These are phyloP conservation scores for Stichopus chloronotus DNA, from an alignment of 35 echinoderm and acorn worm species.

Conservation along the genomic window DNA sequence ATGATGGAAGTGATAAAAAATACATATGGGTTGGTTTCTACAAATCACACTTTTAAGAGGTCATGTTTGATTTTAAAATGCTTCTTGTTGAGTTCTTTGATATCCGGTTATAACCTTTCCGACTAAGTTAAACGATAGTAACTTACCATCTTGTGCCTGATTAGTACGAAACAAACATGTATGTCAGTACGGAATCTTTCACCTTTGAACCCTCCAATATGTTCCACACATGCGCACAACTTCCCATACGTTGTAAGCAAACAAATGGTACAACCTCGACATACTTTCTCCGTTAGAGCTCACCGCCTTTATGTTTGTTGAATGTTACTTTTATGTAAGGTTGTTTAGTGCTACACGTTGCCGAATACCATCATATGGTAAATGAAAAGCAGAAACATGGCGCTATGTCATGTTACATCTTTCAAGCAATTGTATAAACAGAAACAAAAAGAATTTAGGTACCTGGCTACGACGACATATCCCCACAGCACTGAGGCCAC, in stretches of 20 bases:
- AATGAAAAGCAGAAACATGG: too few species aligned
- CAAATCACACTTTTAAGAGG: not conserved
- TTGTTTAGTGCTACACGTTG: too few species aligned
- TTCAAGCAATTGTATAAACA: too few species aligned
- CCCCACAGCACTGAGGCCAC: too few species aligned
- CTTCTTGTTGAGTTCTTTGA: not conserved
- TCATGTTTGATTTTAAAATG: not conserved
- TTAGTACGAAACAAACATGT: not conserved
- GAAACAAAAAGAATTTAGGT: too few species aligned
- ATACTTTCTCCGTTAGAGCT: not conserved
- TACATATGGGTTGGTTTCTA: constrained; percentile 21
- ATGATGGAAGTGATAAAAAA: constrained; percentile 61
- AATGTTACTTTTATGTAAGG: too few species aligned
- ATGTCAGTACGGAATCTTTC: constrained; percentile 3
- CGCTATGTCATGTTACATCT: too few species aligned
- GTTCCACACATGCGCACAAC: constrained; percentile 9
- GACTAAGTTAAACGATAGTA: not conserved
- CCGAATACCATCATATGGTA: too few species aligned
- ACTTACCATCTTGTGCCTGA: not conserved
- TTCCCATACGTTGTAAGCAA: not conserved
- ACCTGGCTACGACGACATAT: too few species aligned
- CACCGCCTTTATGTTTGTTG: not conserved
- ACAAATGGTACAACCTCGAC: not conserved
- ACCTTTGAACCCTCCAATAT: constrained; percentile 55
- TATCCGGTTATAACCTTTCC: not conserved